These are phyloP conservation scores for Drosophila albomicans DNA, from an alignment of 1,140 invertebrate species.

Conservation along the genomic window DNA sequence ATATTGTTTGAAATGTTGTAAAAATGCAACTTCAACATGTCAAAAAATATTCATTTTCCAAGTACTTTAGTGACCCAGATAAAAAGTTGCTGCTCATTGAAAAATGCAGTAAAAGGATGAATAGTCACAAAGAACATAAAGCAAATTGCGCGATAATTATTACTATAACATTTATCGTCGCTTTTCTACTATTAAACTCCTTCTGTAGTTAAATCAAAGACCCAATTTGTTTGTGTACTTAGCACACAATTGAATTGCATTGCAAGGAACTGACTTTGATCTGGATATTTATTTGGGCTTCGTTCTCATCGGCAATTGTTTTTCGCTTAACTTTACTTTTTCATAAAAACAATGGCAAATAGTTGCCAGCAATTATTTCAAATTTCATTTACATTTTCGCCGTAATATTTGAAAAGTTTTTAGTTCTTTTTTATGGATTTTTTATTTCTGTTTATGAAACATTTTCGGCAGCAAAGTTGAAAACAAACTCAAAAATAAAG, in stretches of 20 bases:
- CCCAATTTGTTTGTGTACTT: not conserved
- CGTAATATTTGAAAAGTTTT: constrained; percentile 50
- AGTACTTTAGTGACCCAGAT: too few relatives aligned
- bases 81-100: too few relatives aligned
- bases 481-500: constrained; percentile 44
- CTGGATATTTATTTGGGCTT: not conserved
- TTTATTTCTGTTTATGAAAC: constrained; percentile 48
- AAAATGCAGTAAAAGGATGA: too few relatives aligned
- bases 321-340: not conserved
- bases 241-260: not conserved
- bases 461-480: constrained; percentile 47
- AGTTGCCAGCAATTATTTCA: constrained; percentile 53
- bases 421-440: constrained; percentile 23
- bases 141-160: too few relatives aligned
- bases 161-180: too few relatives aligned
- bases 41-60: too few relatives aligned
- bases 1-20: too few relatives aligned
- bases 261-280: not conserved
- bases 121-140: too few relatives aligned
- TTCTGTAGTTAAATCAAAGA: too few relatives aligned
- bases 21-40: too few relatives aligned
- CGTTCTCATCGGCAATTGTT: not conserved
- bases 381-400: constrained; percentile 55
- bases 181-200: too few relatives aligned
- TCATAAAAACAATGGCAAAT: constrained; percentile 42